A percentile compares a stretch with the other conserved stretches of the same genome.
Conservation (phyloP, 2,113 vertebrate species). For the Eretmochelys imbricata region DNA sequence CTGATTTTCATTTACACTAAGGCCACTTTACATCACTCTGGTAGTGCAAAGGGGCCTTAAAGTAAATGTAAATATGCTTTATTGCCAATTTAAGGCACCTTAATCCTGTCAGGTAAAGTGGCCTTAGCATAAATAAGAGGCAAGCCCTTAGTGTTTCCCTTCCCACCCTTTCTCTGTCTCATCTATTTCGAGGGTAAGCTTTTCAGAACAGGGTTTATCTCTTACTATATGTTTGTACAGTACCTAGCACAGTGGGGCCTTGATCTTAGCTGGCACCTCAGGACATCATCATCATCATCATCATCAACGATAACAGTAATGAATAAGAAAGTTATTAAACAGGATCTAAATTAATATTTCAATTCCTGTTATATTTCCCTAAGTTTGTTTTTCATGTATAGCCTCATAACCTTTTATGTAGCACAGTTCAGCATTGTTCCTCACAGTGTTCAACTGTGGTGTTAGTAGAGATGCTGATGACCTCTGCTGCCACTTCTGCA, state of each 20-base stretch:
- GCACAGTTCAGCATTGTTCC: conserved; percentile 26
- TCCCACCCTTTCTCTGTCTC: not conserved
- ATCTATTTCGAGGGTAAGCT: not conserved
- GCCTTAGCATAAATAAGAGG: not conserved
- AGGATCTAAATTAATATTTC: not conserved
- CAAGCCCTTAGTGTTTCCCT: not conserved
- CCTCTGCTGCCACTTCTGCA: conserved; percentile 53
- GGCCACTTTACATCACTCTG: conserved; percentile 5
- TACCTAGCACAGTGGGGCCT: not conserved
- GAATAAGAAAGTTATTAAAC: not conserved
- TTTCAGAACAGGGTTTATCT: not conserved
- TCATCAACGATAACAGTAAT: not conserved
- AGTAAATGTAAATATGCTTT: conserved; percentile 1
- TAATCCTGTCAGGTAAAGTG: not conserved
- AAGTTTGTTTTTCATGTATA: not conserved
- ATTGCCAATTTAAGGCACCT: conserved; percentile 23
- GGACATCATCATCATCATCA: not conserved
- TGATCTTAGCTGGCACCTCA: not conserved
- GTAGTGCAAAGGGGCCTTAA: conserved; percentile 18
- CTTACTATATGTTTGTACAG: not conserved
- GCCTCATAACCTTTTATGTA: conserved; percentile 14
- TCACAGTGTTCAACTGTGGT: conserved; percentile 19
- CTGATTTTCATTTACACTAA: conserved; percentile 30
- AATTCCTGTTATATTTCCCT: not conserved
- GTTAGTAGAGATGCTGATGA: conserved; percentile 24